These are phyloP conservation scores for Semnopithecus entellus DNA, from an alignment of 2,113 vertebrate genomes.

Conservation along the genomic window DNA sequence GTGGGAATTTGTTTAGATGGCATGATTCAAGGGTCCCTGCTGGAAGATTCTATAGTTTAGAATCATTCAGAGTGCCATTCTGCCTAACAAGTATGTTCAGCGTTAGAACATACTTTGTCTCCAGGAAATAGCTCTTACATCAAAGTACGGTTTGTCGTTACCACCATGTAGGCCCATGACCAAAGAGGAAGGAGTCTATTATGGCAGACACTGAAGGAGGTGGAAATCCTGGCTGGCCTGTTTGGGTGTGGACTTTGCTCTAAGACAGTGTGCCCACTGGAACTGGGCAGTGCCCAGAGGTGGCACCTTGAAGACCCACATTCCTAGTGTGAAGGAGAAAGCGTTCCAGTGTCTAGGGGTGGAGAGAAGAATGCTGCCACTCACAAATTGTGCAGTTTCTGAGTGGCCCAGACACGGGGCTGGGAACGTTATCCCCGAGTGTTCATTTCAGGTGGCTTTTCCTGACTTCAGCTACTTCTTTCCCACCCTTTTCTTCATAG, in stretches of 20 bases:
- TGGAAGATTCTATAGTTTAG: neutral
- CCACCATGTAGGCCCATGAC: accelerated
- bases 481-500: neutral
- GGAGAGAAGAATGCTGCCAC: neutral
- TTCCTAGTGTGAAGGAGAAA: neutral
- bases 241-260: neutral
- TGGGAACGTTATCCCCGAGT: neutral
- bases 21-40: neutral
- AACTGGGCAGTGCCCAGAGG: accelerated
- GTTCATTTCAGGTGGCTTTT: neutral
- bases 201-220: no score
- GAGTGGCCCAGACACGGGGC: neutral
- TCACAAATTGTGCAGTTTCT: neutral
- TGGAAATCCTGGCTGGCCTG: neutral
- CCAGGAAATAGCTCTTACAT: neutral
- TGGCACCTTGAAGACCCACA: neutral
- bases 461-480: neutral
- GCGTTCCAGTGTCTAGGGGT: neutral
- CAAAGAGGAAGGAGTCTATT: neutral
- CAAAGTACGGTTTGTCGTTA: neutral
- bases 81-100: neutral
- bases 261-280: neutral
- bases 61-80: neutral
- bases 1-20: neutral
- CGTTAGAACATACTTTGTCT: neutral